Evolutionary conservation across 2,797 vertebrate genomes (phyloP), one percentile per base, ranked within the genome.

Genomic region (Columba guinea): DNA sequence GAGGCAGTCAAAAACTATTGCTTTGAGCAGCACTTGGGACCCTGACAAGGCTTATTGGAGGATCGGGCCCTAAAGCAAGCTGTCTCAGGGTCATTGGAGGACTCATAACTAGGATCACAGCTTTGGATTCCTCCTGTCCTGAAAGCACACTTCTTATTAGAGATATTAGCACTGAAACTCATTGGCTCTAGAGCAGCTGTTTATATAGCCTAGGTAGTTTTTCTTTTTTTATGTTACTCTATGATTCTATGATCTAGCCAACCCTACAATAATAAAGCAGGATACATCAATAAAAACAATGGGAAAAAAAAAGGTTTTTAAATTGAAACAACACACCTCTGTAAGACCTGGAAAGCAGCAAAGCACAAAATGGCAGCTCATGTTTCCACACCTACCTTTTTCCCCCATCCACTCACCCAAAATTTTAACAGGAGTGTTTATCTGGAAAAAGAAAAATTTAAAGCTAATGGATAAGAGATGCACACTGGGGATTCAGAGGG

Each of bases 391-490:
- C 65, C 52, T 93, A 62, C 60, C 21, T 53, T 79, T 82, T 78
- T 51, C 63, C 52, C 53, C 34, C 44, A 73, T 67, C 18, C 49
- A 73, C 23, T 13, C 39, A 63, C 27, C 18, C 69, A 74, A 89
- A 90, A 70, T 52, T 90, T 94, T 79, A 78, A 74, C 51, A 62
- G 17, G 20, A 89, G 16, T 83, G 39, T 90, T 96, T 93, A 67
- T 89, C 59, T 79, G 35, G 27, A 89, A 55, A 79, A 78, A 91
- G 69, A 89, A 94, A 97, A 95, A 91, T 78, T 74, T 90, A 90
- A 90, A 84, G 60, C 58, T 90, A 88, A 75, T 52, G 86, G 73
- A 49, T 84, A 87, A 87, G 88, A 79, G 84, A 67, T 48, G 39
- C n/a, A 68, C 71, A 44, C 34, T 49, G 26, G 73, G 78, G 80